These are phyloP conservation scores for Orthosia cruda DNA, from an alignment of 2,888 invertebrate genomes.

Conservation along the genomic window DNA sequence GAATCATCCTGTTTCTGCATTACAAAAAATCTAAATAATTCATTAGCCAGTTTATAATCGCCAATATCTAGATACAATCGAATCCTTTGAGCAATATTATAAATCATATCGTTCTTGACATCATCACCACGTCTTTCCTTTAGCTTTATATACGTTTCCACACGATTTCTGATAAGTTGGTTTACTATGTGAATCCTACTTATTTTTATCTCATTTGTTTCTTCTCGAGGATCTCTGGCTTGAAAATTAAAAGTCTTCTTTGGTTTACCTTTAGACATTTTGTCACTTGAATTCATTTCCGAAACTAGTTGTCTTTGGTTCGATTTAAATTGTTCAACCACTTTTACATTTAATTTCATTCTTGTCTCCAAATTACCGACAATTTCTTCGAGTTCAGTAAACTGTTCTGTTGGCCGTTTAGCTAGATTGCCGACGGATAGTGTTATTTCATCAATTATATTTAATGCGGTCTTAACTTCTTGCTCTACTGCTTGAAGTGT, in stretches of 20 bases:
- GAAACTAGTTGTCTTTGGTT: constrained; percentile 38
- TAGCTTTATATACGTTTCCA: constrained; percentile 76
- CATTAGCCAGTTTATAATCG: constrained; percentile 80
- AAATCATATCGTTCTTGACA: constrained; percentile 75
- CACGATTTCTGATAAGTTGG: constrained; percentile 84
- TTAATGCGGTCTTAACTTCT: constrained; percentile 75
- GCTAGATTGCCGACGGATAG: constrained; percentile 62
- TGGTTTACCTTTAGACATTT: constrained; percentile 15
- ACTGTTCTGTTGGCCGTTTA: constrained; percentile 69
- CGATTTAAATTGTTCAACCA: constrained; percentile 38
- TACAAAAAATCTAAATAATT: constrained; percentile 82
- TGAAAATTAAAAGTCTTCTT: constrained; percentile 29
- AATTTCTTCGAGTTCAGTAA: constrained; percentile 76
- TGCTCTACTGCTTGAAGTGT: constrained; percentile 80
- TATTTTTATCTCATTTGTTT: constrained; percentile 71
- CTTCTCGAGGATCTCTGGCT: constrained; percentile 1
- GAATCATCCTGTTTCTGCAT: constrained; percentile 58
- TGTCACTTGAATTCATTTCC: constrained; percentile 5
- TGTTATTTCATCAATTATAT: constrained; percentile 75
- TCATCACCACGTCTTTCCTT: constrained; percentile 74
- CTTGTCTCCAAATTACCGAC: constrained; percentile 74
- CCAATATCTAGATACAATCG: constrained; percentile 79
- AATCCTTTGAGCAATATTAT: constrained; percentile 81
- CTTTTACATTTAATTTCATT: constrained; percentile 71
- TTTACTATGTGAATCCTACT: constrained; percentile 82